Base-by-base conservation (phyloP, 1,140 invertebrate genomes). In the Zaprionus capensis region DNA sequence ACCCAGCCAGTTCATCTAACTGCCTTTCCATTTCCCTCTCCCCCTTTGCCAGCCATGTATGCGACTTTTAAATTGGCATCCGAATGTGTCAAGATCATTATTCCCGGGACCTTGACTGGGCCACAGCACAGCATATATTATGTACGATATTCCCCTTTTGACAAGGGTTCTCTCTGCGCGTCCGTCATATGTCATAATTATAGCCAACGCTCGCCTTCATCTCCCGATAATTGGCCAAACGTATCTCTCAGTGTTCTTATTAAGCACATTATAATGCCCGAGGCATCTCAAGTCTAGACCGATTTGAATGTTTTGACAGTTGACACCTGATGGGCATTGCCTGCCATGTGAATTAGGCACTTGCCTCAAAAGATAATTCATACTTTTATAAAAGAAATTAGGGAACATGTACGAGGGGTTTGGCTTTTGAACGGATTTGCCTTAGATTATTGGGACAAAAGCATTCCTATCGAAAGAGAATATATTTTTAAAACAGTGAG, bases 141-240 rank as follows among this genome's bases (percentile, higher is more conserved):
- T 83, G 63, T 63, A 72, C 22, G 22, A 22, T 36, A 44, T 28
- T 22, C 12, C 9, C 24, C 22, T 7, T 67, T 90, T 88, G 85
- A 88, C 72, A 90, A 76, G 85, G 85, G 85, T 88, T 64, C 53
- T 62, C 36, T 46, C 57, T 51, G 24, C 72, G 28, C 72, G 77
- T 59, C 71, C 75, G 59, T 84, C 84, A 88, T 70, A 81, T 88
- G 85, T 88, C 85, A 88, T 88, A 88, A 88, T 88, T 88, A 88
- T 84, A 84, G 81, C 81, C 17, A 71, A 36, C 44, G 44, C 56
- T 65, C 49, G 67, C 61, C 57, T 63, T 62, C 64, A 53, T 72
- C 68, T 56, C 49, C 66, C 71, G 67, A 81, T 88, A 88, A 88
- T 88, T 88, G 81, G 77, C 80, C 58, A 55, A 64, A 80, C 71